Base-by-base conservation (phyloP, 2,113 vertebrate species). In the Cisticola juncidis region DNA sequence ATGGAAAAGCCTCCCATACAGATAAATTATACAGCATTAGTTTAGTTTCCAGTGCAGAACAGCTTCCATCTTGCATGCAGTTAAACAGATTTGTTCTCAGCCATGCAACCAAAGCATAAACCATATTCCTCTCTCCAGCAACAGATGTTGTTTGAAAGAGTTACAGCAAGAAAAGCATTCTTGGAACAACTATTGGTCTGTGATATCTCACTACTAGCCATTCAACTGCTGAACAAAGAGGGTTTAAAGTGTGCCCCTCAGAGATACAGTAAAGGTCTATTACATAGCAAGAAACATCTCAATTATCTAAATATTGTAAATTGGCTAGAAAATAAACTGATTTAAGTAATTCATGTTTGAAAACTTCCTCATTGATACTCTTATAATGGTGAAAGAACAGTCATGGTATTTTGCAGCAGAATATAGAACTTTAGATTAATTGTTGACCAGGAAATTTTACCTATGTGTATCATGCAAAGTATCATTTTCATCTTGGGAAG, bases 61-160 rank as follows among this genome's bases (percentile, higher is more conserved):
- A 90, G 14, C 33, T 94, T 92, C 79, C 26, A 61, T 83, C 57
- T 86, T 88, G 70, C 33, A 58, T 66, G 33, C 54, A 88, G 80
- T 90, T 91, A 90, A 72, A 65, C 35, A 85, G 74, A 86, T 90
- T 95, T 95, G 58, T 94, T 96, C 85, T 92, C 58, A 94, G 47
- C 56, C 81, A 74, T 58, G 50, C 62, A 97, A 93, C 71, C 79
- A 93, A 95, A 95, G 66, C 87, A 85, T 35, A 87, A 91, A 47
- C 50, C 66, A 51, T 51, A 86, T 73, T 94, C 72, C 57, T 78
- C 29, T 31, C 92, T 80, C 72, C 47, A 95, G 57, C 48, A 91
- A 72, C 74, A 95, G 95, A 70, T 90, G 84, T 71, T 92, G 14
- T 92, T 92, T 91, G 65, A 94, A 95, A 81, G 60, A 81, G 31